Conservation (phyloP, 2,888 invertebrate genomes). For the Ectobius pallidus region DNA sequence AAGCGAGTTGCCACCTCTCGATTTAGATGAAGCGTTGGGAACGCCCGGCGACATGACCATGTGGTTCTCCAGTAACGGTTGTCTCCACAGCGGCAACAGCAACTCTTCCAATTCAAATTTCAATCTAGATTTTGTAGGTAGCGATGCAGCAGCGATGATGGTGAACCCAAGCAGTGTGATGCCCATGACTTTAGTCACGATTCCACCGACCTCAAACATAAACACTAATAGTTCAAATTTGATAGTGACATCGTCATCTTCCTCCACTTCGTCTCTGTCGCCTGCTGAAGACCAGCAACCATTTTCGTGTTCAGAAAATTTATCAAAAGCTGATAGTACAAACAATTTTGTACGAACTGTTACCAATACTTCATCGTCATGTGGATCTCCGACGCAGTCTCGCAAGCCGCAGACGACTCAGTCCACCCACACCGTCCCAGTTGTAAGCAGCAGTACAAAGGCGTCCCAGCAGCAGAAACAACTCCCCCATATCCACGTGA, state of each 20-base stretch:
- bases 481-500: constrained; percentile 14
- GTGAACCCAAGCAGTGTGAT: constrained; percentile 92
- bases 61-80: constrained; percentile 44
- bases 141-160: constrained; percentile 78
- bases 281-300: constrained; percentile 21
- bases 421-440: constrained; percentile 27
- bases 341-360: not conserved
- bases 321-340: not conserved
- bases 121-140: constrained; percentile 70
- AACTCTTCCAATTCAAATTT: constrained; percentile 69
- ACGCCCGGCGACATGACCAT: constrained; percentile 45
- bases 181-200: constrained; percentile 63
- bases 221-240: not conserved
- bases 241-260: not conserved
- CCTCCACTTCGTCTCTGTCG: constrained; percentile 7
- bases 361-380: not conserved
- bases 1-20: constrained; percentile 65
- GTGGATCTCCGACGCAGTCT: constrained; percentile 1
- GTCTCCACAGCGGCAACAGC: constrained; percentile 57
- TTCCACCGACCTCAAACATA: constrained; percentile 25
- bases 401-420: not conserved
- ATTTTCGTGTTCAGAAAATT: not conserved
- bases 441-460: constrained; percentile 32
- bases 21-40: constrained; percentile 66
- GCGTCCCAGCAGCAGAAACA: constrained; percentile 23